Percentiles rank a stretch among this genome's conserved stretches.
phyloP scores from a whole-genome alignment of 2,113 vertebrate genomes.

The Noturus placidus region DNA sequence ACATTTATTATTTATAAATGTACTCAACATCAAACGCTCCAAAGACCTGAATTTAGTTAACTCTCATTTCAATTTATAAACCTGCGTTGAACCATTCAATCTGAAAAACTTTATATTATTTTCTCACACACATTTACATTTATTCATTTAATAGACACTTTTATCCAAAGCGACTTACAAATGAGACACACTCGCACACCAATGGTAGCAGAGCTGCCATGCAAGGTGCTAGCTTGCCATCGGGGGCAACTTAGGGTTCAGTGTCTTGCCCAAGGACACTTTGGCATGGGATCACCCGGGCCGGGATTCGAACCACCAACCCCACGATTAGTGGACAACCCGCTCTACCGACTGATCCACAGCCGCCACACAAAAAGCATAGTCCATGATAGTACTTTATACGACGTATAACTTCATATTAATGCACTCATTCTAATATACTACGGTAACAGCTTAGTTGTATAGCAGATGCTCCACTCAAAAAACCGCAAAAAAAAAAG shows the following conservation, averaged over 20 bases:
- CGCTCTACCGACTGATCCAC: too few relatives aligned
- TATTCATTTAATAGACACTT: too few relatives aligned
- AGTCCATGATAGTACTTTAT: too few relatives aligned
- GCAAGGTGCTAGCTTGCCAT: too few relatives aligned
- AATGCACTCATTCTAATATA: neutral
- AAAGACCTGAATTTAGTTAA: neutral
- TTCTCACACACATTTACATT: neutral
- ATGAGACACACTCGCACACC: too few relatives aligned
- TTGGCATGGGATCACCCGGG: too few relatives aligned
- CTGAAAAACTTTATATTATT: neutral
- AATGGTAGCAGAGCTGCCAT: too few relatives aligned
- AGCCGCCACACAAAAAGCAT: neutral
- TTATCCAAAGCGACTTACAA: too few relatives aligned
- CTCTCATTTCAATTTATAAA: neutral
- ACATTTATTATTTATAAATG: neutral
- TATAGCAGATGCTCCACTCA: neutral
- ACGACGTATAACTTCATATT: neutral
- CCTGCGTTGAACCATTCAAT: neutral
- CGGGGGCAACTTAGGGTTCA: too few relatives aligned
- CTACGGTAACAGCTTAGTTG: neutral
- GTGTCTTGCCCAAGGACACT: too few relatives aligned
- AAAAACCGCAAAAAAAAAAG: neutral
- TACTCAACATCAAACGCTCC: neutral
- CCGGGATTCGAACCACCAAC: too few relatives aligned
- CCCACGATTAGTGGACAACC: too few relatives aligned